Conservation (phyloP, 2,797 vertebrate species). For the Natrix natrix region DNA sequence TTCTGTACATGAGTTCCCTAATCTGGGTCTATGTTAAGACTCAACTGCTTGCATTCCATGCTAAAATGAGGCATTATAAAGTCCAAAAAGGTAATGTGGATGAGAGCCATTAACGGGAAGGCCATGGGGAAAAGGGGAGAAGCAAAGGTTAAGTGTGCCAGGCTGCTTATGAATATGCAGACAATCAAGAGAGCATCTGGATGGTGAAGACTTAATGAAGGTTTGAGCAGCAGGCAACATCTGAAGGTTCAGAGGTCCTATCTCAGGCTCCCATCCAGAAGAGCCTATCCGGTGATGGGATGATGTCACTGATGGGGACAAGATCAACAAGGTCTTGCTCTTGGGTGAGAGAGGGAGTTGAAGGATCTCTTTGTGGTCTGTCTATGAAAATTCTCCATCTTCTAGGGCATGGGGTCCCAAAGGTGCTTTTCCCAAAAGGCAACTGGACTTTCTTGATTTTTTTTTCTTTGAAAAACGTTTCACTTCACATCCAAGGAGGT, state of each 20-base stretch:
- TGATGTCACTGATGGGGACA: background rate
- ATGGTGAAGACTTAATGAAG: conserved; percentile 5
- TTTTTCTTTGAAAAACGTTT: too few relatives aligned
- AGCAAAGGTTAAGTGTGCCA: conserved; percentile 40
- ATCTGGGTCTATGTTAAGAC: conserved; percentile 34
- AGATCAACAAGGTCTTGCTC: background rate
- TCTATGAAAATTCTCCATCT: too few relatives aligned
- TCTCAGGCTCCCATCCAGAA: background rate
- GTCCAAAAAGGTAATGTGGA: conserved; percentile 53
- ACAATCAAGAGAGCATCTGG: background rate
- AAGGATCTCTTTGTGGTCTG: background rate
- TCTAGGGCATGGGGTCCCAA: too few relatives aligned
- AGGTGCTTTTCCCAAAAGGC: too few relatives aligned
- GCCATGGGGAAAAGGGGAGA: conserved; percentile 39
- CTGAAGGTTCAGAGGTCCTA: background rate
- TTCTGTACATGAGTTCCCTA: conserved; percentile 27
- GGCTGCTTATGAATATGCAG: conserved; percentile 45
- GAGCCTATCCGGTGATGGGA: background rate
- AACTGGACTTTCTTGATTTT: too few relatives aligned
- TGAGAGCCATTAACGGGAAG: conserved; percentile 60
- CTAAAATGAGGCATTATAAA: conserved; percentile 53
- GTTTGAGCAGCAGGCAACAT: background rate
- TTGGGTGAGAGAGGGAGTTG: background rate
- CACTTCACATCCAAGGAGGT: too few relatives aligned
- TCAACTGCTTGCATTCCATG: conserved; percentile 20